Evolutionary conservation across 2,113 vertebrate genomes (phyloP).

Genomic region (Microcebus lehilahytsara): DNA sequence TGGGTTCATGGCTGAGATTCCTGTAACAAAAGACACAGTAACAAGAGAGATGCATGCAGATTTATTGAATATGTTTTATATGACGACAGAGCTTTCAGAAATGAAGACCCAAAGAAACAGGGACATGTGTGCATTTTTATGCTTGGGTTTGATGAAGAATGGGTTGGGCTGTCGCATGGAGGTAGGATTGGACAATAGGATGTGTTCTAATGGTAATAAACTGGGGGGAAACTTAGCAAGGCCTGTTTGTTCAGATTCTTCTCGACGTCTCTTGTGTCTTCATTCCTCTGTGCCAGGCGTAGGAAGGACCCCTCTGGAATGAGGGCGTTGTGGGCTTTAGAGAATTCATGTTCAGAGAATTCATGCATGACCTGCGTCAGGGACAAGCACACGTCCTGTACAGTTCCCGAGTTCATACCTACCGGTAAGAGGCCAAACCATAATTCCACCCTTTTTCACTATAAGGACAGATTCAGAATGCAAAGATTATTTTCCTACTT

Average conservation of each 20-base stretch:
- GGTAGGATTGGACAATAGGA: not conserved
- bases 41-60: not conserved
- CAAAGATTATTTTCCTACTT: not conserved
- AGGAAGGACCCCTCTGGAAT: not conserved
- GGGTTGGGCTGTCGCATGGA: not conserved
- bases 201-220: not conserved
- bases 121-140: not conserved
- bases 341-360: not conserved
- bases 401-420: not conserved
- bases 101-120: not conserved
- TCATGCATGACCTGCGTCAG: not conserved
- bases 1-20: not conserved
- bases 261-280: not conserved
- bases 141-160: not conserved
- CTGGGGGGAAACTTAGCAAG: not conserved
- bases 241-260: not conserved
- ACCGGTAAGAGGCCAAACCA: not conserved
- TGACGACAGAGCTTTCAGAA: not conserved
- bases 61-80: not conserved
- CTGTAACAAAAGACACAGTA: not conserved
- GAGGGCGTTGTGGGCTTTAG: not conserved
- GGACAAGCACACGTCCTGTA: not conserved
- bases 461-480: not conserved
- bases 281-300: not conserved
- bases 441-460: conserved; percentile 25